These are phyloP conservation scores for human DNA, from an alignment of 2,113 vertebrate genomes.

Conservation along the genomic window GRCh38 chrX:84035501-84036000, in stretches of 20 bases:
- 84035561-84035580: neutral
- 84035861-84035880: neutral
- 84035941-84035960: no score
- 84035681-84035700: neutral
- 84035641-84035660: neutral
- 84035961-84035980: no score
- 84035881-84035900: no score
- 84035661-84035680: neutral
- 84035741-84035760: neutral
- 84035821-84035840: neutral
- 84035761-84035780: neutral
- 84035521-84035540: neutral
- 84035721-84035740: no score
- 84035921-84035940: no score
- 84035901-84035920: no score
- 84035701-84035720: neutral
- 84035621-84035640: neutral
- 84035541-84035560: neutral
- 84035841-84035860: neutral
- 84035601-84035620: neutral
- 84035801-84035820: neutral
- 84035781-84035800: neutral
- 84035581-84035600: neutral
- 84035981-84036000: no score
- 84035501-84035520: neutral